Percentiles rank a stretch among this genome's conserved stretches.
Conservation (phyloP, 2,888 invertebrate species). For the Druceiella hillmani region DNA sequence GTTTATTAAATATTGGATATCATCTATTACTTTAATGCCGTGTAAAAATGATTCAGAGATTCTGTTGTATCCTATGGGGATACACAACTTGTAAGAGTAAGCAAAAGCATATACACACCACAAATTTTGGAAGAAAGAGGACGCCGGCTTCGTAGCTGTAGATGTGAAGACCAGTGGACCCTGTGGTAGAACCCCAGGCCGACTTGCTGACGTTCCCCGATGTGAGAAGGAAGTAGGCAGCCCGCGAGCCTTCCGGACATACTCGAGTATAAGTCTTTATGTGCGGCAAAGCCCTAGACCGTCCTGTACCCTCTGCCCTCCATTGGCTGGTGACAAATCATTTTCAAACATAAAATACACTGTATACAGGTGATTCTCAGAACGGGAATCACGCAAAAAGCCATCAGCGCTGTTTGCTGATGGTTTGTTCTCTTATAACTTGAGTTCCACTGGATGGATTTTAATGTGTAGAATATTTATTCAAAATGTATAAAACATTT, state of each 20-base stretch:
- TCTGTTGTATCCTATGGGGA: too few relatives aligned
- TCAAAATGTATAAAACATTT: too few relatives aligned
- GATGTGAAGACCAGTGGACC: slow-evolving; percentile 49
- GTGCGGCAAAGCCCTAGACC: slow-evolving; percentile 78
- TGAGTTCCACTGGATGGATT: too few relatives aligned
- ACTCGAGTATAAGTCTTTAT: slow-evolving; percentile 77
- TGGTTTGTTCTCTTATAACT: too few relatives aligned
- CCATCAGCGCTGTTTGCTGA: too few relatives aligned
- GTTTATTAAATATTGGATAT: too few relatives aligned
- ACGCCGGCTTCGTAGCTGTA: slow-evolving; percentile 81
- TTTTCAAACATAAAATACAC: too few relatives aligned
- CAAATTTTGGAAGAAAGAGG: slow-evolving; percentile 67
- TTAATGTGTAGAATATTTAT: slow-evolving; percentile 7
- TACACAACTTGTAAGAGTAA: too few relatives aligned
- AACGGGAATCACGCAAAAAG: too few relatives aligned
- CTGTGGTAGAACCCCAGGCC: slow-evolving; percentile 74
- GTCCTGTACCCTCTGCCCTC: slow-evolving; percentile 58
- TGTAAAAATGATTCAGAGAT: too few relatives aligned
- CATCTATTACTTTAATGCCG: too few relatives aligned
- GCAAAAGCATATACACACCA: slow-evolving; percentile 52
- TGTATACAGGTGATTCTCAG: too few relatives aligned
- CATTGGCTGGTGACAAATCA: slow-evolving; percentile 66
- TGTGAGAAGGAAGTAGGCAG: slow-evolving; percentile 75
- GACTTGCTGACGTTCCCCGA: slow-evolving; percentile 90
- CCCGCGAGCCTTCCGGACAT: slow-evolving; percentile 54